Conservation (phyloP, 2,113 vertebrate species). For the Spilogale gracilis region DNA sequence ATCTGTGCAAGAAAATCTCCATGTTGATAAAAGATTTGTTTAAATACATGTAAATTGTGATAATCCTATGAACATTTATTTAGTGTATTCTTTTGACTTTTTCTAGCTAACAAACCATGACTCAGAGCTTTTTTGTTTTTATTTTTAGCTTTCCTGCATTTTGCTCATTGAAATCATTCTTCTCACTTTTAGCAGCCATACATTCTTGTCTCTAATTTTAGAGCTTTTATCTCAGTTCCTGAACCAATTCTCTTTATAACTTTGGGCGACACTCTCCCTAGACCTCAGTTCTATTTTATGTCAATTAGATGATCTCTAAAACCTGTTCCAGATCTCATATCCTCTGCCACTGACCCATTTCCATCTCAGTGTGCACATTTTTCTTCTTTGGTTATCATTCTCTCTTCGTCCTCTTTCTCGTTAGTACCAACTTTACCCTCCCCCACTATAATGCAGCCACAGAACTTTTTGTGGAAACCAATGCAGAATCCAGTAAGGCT, state of each 20-base stretch:
- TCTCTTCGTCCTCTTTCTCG: not conserved
- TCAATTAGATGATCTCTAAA: not conserved
- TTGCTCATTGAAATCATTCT: not conserved
- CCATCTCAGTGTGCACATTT: not conserved
- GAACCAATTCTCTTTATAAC: not conserved
- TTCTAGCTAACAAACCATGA: not conserved
- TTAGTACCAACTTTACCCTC: not conserved
- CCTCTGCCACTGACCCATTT: not conserved
- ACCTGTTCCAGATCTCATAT: not conserved
- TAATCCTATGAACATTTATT: not conserved
- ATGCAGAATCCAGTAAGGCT: not conserved
- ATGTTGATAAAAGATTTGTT: not conserved
- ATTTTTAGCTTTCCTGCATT: not conserved
- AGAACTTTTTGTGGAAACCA: not conserved
- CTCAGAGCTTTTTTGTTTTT: not conserved
- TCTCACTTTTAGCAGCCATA: not conserved
- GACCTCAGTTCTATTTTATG: not conserved
- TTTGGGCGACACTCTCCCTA: not conserved
- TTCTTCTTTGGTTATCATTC: not conserved
- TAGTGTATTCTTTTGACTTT: not conserved
- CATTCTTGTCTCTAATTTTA: not conserved
- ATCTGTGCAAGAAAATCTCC: not conserved
- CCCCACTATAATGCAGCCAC: not conserved
- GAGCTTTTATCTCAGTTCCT: not conserved
- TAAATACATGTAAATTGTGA: not conserved